Evolutionary conservation across 2,888 invertebrate species (phyloP), one percentile per base, ranked within the genome.

Genomic region (Muscina levida): DNA sequence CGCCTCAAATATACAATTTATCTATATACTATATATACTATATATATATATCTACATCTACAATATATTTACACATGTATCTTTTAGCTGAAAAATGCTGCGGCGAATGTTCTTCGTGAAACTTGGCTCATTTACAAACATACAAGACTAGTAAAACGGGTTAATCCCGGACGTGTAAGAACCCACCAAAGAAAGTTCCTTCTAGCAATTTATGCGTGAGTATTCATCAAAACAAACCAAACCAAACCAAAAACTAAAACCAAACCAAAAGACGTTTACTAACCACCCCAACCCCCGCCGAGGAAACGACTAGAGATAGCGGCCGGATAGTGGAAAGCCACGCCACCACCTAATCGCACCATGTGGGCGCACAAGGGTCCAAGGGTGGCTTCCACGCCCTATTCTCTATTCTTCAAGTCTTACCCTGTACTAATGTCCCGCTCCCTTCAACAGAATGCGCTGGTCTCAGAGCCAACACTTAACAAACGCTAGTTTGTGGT

Each of bases 101-200:
- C 99, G 85, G 99, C 99, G 84, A 99, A 99, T 92, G 99, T 99
- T 86, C 93, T 99, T 86, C 93, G 99, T 87, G 99, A 99, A 93
- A 99, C 99, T 86, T 99, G 99, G 99, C 94, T 99, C 90, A 99
- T 99, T 91, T 99, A 99, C 93, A 99, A 99, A 92, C 97, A 99
- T 92, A 99, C 99, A 88, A 96, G 98, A 91, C 94, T 99, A 88
- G 98, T 98, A 89, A 98, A 98, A 93, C 94, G 98, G 90, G 97
- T 99, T 80, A 97, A 98, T 92, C 96, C 97, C 82, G 96, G 97
- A 86, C 94, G 97, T 91, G 98, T 99, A 86, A 93, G 99, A 89
- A 96, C 98, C 84, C 99, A 99, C 92, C 99, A 99, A 92, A 93
- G 99, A 91, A 99, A 99, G 93, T 99, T 99, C 93, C 94, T 99